phyloP scores from a whole-genome alignment of 2,113 vertebrate genomes.

The Ia io region DNA sequence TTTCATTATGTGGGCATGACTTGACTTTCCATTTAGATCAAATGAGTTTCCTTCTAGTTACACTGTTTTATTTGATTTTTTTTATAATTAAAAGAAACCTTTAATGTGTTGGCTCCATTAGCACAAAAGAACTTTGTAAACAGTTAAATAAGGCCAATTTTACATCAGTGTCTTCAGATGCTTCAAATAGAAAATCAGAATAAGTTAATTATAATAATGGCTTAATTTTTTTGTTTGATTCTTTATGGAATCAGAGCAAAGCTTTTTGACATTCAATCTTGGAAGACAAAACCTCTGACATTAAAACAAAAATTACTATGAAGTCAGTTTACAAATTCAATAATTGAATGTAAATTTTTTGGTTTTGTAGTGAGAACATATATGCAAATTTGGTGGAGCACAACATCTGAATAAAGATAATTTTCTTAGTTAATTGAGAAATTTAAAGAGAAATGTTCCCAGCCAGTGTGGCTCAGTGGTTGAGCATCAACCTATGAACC shows the following conservation, averaged over 20 bases:
- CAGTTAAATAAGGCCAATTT: constrained; percentile 17
- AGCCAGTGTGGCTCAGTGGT: too few relatives aligned
- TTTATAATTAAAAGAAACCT: constrained; percentile 1
- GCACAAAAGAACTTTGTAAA: not conserved
- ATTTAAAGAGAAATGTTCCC: not conserved
- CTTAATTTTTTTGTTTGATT: constrained; percentile 4
- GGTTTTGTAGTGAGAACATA: not conserved
- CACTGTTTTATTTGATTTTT: not conserved
- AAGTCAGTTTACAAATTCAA: constrained; percentile 24
- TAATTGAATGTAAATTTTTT: not conserved
- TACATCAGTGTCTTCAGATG: not conserved
- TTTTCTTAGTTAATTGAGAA: not conserved
- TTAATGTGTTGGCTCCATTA: constrained; percentile 2
- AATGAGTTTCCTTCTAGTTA: not conserved
- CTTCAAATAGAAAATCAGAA: not conserved
- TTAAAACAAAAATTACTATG: not conserved
- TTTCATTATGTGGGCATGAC: not conserved
- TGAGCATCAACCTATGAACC: too few relatives aligned
- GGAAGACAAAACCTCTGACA: not conserved
- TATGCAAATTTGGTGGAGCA: not conserved
- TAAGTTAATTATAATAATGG: not conserved
- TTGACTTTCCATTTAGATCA: constrained; percentile 43
- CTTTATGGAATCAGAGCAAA: constrained; percentile 10
- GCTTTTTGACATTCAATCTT: constrained; percentile 3
- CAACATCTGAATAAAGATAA: not conserved